Conservation (phyloP, 1,140 invertebrate genomes). For the Meteorus sp. region DNA sequence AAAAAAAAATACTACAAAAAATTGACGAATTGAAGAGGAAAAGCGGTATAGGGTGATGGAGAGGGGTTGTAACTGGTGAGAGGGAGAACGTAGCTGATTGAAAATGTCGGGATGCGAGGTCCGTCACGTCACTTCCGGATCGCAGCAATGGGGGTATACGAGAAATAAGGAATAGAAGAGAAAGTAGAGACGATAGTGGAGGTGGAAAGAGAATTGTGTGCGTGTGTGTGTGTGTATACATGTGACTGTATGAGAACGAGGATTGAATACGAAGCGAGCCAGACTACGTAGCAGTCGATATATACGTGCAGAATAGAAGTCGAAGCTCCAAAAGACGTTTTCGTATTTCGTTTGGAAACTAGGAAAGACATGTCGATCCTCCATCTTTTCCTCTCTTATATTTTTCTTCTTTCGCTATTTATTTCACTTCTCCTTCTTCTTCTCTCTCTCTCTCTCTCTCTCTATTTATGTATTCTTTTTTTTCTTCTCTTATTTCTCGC, state of each 20-base stretch:
- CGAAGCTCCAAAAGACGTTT: conserved; percentile 10
- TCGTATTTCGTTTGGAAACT: conserved; percentile 13
- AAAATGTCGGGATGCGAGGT: conserved; percentile 26
- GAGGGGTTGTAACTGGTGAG: not conserved
- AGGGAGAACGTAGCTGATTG: conserved; percentile 10
- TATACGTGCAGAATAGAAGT: not conserved
- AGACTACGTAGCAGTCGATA: conserved; percentile 12
- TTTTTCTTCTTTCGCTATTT: no score
- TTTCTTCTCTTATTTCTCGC: no score
- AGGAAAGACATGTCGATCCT: conserved; percentile 18
- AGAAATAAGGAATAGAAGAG: not conserved
- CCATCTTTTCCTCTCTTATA: no score
- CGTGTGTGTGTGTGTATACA: no score
- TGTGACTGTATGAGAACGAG: no score
- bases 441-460: no score
- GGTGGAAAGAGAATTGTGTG: no score
- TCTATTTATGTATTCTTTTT: no score
- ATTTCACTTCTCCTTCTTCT: no score
- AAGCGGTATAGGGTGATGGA: not conserved
- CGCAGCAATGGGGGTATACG: not conserved
- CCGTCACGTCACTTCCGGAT: conserved; percentile 30
- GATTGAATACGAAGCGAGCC: conserved; percentile 20
- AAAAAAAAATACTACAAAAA: no score
- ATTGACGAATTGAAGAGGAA: not conserved
- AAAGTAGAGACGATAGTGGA: no score